Base-by-base conservation (phyloP, 2,113 vertebrate species). In the Arvicanthis niloticus region DNA sequence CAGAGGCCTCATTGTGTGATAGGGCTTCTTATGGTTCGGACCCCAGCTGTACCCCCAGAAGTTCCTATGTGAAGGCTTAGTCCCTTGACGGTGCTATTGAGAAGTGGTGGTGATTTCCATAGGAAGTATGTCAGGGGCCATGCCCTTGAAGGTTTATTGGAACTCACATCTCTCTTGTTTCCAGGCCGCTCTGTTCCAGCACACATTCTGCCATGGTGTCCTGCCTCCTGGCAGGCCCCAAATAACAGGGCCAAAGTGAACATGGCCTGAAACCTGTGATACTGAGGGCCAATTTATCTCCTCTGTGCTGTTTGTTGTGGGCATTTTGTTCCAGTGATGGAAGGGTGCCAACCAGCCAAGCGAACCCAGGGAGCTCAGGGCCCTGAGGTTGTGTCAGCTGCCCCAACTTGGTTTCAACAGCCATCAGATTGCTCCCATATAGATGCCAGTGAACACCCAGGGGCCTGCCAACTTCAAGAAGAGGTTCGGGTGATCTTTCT, bases 381-480 rank as follows among this genome's bases (percentile, higher is more conserved):
- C 13, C 26, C 6, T 48, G 7, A 24, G 0, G 22, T 6, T 1
- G 26, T 5, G 8, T n/a, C 40, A 45, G 56, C 31, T 0, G 45
- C 37, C 53, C 11, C 7, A 29, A 19, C 34, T n/a, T 29, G 12
- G 5, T 51, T 24, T 77, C 31, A 67, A 34, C 68, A 78, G 67
- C 89, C 45, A 19, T 72, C 34, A 48, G 37, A 48, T 24, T 8
- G 6, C 31, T 56, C 65, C 31, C 3, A 31, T 34, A 60, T 1
- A 82, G 88, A 82, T n/a, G 37, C 10, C 11, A 16, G 34, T 62
- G 80, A 42, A 48, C 9, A 56, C 24, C 12, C 56, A 22, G 42
- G 34, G n/a, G 6, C 1, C 0, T 84, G 70, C 3, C 58, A 37
- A 45, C n/a, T 81, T 19, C 80, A 56, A 60, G 60, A 45, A 60